Conservation (phyloP, 2,888 invertebrate species). For the Lasiommata megera region DNA sequence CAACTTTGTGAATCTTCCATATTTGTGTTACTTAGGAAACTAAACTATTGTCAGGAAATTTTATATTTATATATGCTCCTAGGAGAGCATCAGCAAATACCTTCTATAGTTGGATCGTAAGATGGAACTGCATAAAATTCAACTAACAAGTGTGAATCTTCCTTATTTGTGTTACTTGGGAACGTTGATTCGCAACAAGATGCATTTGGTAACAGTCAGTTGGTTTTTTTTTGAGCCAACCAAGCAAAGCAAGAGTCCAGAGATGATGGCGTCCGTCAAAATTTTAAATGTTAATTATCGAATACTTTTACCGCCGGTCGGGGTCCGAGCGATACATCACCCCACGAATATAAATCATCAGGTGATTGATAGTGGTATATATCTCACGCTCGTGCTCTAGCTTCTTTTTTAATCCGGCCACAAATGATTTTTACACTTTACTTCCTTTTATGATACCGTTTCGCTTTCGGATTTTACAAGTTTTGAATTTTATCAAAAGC, state of each 20-base stretch:
- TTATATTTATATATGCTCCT: too few species aligned
- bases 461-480: slow-evolving; percentile 62
- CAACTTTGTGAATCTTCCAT: too few species aligned
- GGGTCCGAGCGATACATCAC: slow-evolving; percentile 69
- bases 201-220: slow-evolving; percentile 6
- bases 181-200: slow-evolving; percentile 8
- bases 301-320: slow-evolving; percentile 65
- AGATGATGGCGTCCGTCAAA: slow-evolving; percentile 74
- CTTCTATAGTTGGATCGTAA: too few species aligned
- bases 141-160: too few species aligned
- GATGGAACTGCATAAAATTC: too few species aligned
- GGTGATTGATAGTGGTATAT: slow-evolving; percentile 76
- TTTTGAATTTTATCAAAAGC: slow-evolving; percentile 34
- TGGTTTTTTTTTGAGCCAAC: slow-evolving; percentile 31
- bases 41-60: too few species aligned
- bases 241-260: slow-evolving; percentile 40
- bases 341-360: slow-evolving; percentile 74
- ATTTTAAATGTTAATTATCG: slow-evolving; percentile 79
- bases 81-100: too few species aligned
- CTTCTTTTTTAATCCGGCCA: slow-evolving; percentile 77
- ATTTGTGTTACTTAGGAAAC: too few species aligned
- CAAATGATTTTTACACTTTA: slow-evolving; percentile 78
- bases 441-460: slow-evolving; percentile 59
- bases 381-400: slow-evolving; percentile 76
- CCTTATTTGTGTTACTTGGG: too few species aligned